Percentiles rank a stretch among this genome's conserved stretches.
phyloP scores from a whole-genome alignment of 1,140 invertebrate genomes.

The Drosophila ficusphila region DNA sequence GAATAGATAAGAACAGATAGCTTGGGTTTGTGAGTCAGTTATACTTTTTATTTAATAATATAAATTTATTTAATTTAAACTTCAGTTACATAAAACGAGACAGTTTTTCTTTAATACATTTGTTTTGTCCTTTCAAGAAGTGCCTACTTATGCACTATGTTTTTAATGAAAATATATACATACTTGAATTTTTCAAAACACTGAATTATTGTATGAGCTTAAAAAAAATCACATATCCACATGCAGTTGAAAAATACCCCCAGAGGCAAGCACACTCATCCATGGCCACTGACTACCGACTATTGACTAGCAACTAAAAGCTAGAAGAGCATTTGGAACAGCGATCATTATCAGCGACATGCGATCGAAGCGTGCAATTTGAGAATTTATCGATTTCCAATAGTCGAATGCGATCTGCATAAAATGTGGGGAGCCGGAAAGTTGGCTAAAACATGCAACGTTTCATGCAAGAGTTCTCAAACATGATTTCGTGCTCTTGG shows the following conservation, averaged over 20 bases:
- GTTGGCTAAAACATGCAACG: slow-evolving; percentile 57
- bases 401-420: slow-evolving; percentile 58
- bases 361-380: slow-evolving; percentile 77
- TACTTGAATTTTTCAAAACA: too few relatives aligned
- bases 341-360: slow-evolving; percentile 67
- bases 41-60: too few relatives aligned
- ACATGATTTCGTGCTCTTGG: slow-evolving; percentile 77
- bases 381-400: slow-evolving; percentile 79
- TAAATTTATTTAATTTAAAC: too few relatives aligned
- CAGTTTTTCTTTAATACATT: too few relatives aligned
- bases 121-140: too few relatives aligned
- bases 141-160: too few relatives aligned
- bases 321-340: slow-evolving; percentile 45
- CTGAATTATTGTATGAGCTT: slow-evolving; percentile 2
- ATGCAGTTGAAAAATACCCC: background rate
- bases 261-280: slow-evolving; percentile 13
- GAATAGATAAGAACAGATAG: too few relatives aligned
- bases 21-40: too few relatives aligned
- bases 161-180: too few relatives aligned
- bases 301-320: too few relatives aligned
- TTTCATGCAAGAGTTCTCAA: slow-evolving; percentile 78
- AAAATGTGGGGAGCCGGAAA: slow-evolving; percentile 1
- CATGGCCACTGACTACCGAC: slow-evolving; percentile 43
- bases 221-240: background rate
- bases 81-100: too few relatives aligned